Conservation (phyloP, 2,797 vertebrate genomes). For the Thripadectes ignobilis region DNA sequence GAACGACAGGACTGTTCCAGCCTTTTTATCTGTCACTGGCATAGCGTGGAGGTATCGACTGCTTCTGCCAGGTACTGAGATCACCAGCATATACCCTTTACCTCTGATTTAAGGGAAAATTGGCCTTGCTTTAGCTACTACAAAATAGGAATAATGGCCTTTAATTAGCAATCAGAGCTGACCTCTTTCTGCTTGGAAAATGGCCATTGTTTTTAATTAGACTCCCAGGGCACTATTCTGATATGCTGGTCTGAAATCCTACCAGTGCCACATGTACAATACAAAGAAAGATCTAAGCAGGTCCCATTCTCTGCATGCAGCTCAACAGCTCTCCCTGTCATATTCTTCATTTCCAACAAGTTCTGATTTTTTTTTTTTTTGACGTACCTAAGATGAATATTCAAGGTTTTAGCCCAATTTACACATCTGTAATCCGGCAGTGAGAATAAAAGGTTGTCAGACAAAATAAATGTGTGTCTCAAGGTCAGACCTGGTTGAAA, state of each 20-base stretch:
- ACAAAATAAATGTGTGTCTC: conserved; percentile 74
- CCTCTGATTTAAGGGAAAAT: not conserved
- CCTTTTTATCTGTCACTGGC: accelerated
- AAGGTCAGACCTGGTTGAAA: conserved; percentile 72
- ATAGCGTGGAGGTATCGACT: not conserved
- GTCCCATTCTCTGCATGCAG: not conserved
- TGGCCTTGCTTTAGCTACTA: not conserved
- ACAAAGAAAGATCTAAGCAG: not conserved
- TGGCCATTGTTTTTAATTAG: not conserved
- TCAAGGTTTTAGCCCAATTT: conserved; percentile 64
- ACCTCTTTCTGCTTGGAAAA: not conserved
- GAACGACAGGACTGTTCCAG: not conserved
- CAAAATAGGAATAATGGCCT: not conserved
- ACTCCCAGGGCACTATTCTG: not conserved
- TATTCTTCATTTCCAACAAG: conserved; percentile 42
- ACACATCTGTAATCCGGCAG: conserved; percentile 69
- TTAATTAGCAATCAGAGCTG: conserved; percentile 2
- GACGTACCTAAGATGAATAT: conserved; percentile 66
- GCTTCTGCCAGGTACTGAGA: not conserved
- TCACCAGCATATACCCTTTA: not conserved
- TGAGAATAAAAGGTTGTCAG: conserved; percentile 73
- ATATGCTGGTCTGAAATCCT: not conserved
- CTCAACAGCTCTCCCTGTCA: conserved; percentile 15
- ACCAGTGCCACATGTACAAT: not conserved
- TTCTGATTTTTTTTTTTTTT: not conserved